A percentile compares a stretch with the other conserved stretches of the same genome.
phyloP scores from a whole-genome alignment of 2,797 vertebrate species.

The Cephalopachus bancanus region DNA sequence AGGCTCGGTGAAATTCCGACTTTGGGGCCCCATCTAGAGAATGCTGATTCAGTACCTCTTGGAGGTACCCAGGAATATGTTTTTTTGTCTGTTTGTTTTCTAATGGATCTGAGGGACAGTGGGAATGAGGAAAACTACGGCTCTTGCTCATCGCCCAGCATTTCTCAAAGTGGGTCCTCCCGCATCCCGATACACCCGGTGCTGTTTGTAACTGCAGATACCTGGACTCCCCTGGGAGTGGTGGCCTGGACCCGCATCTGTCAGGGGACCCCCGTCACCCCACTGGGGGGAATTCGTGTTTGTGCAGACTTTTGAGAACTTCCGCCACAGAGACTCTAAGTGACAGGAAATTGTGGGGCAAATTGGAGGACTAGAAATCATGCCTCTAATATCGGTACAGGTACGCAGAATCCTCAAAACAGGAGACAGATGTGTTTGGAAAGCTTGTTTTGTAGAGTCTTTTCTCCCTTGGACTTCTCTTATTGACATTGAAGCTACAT shows the following conservation, averaged over 20 bases:
- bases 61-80: neutral
- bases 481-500: slow-evolving; percentile 56
- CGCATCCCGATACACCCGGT: neutral
- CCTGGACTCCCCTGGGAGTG: neutral
- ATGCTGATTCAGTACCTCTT: neutral
- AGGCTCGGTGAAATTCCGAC: neutral
- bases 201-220: neutral
- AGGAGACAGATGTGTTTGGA: slow-evolving; percentile 75
- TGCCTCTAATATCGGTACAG: neutral
- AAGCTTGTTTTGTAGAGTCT: slow-evolving; percentile 78
- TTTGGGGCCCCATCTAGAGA: neutral
- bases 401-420: slow-evolving; percentile 10
- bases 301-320: neutral
- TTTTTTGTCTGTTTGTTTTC: neutral
- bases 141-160: neutral
- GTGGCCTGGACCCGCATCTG: neutral
- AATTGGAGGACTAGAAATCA: slow-evolving; percentile 48
- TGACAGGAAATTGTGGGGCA: slow-evolving; percentile 1
- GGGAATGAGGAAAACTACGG: neutral
- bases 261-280: neutral
- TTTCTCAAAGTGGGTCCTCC: neutral
- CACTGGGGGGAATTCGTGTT: neutral
- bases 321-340: neutral
- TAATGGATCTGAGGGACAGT: neutral
- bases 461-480: slow-evolving; percentile 65